These are phyloP conservation scores for Dicycla oo DNA, from an alignment of 2,888 invertebrate genomes.

Conservation along the genomic window DNA sequence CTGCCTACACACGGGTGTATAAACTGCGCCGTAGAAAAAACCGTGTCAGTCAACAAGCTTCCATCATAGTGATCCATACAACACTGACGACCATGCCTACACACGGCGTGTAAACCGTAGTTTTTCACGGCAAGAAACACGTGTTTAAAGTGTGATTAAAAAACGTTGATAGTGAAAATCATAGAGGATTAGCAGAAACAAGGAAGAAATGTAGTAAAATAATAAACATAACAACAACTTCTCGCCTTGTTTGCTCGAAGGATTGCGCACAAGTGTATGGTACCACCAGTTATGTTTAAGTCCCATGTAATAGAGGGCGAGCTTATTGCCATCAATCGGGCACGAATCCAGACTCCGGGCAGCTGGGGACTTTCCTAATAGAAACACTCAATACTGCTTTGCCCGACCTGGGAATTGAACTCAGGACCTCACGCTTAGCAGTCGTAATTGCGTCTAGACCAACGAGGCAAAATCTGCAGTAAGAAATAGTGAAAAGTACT, in stretches of 20 bases:
- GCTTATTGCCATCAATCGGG: no score
- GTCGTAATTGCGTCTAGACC: background rate
- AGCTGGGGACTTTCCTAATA: background rate
- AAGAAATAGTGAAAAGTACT: no score
- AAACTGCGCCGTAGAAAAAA: no score
- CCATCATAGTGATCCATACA: no score
- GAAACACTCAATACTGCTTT: background rate
- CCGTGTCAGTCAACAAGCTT: no score
- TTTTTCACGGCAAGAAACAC: no score
- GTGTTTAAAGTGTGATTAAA: slow-evolving; percentile 34
- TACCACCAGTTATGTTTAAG: background rate
- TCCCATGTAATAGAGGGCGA: no score
- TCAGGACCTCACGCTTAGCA: background rate
- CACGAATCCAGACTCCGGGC: background rate
- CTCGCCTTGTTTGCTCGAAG: background rate
- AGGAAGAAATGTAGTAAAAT: background rate
- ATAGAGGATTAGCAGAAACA: background rate
- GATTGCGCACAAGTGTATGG: background rate
- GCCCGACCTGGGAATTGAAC: background rate
- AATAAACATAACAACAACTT: background rate
- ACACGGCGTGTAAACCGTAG: no score
- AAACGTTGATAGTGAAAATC: background rate
- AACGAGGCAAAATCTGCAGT: no score
- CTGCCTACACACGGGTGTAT: no score
- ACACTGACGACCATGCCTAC: no score